phyloP scores from a whole-genome alignment of 2,113 vertebrate genomes.

The Cygnus atratus region DNA sequence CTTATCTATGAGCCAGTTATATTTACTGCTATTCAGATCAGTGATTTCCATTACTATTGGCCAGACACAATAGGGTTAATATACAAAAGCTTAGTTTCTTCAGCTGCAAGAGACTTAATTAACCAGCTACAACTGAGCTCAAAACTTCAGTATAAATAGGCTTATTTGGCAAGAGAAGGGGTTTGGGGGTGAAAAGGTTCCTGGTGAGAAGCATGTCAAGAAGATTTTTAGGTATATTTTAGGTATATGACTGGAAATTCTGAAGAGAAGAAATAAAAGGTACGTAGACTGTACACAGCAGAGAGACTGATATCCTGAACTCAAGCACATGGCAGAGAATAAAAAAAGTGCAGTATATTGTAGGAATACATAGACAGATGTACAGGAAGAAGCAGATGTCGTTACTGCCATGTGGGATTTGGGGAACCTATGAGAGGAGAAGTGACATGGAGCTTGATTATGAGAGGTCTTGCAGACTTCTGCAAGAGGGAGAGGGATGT shows the following conservation, averaged over 20 bases:
- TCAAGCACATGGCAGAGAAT: background rate
- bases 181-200: background rate
- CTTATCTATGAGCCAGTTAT: background rate
- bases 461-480: background rate
- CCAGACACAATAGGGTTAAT: background rate
- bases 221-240: background rate
- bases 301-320: background rate
- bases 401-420: background rate
- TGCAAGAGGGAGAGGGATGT: background rate
- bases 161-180: accelerated
- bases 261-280: background rate
- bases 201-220: background rate
- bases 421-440: background rate
- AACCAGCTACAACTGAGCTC: background rate
- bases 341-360: background rate
- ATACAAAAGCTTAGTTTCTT: background rate
- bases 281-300: background rate
- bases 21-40: background rate
- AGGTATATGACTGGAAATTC: background rate
- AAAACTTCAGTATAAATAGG: background rate
- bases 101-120: background rate
- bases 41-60: background rate
- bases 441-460: background rate
- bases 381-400: accelerated
- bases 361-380: background rate